Base-by-base conservation (phyloP, 2,797 vertebrate genomes). In the Silurus lanzhouensis region DNA sequence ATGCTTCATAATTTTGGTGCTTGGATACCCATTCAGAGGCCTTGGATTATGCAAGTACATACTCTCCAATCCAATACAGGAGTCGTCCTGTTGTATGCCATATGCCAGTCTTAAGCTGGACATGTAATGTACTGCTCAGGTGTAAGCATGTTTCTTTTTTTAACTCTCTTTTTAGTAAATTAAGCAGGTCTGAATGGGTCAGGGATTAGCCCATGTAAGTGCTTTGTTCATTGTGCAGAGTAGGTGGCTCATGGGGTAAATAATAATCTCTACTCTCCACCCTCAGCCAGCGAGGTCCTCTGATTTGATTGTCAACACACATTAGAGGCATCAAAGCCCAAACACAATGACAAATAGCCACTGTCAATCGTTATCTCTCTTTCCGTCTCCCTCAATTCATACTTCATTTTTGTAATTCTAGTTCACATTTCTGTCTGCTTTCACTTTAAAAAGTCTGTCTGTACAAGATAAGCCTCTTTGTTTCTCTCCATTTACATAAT, bases 381-480 rank as follows among this genome's bases (percentile, higher is more conserved):
- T 77, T 76, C 67, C 71, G 76, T 83, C 44, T 31, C 25, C 3
- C 71, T 79, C 22, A 19, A 4, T 55, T n/a, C 71, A 17, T 31
- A 55, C 72, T 31, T 68, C 55, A 3, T 25, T 58, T 31, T 6
- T 20, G 6, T 46, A 6, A 61, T 46, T 82, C 58, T 71, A 52
- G 79, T 76, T 81, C 3, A 44, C 12, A 1, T 79, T 2, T 6
- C 64, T 81, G 63, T 83, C 60, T 48, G 25, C 5, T 72, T 79
- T 83, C 58, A 15, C 82, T 87, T 86, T 85, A 88, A 87, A 89
- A 87, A 46, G 82, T 81, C 89, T 90, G 90, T 83, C 81, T 83
- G 82, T 78, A 67, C 85, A 80, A 90, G 88, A 92, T 92, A 93
- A 94, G 91, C 91, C 88, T 92, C 91, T 92, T 90, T 92, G 84